Base-by-base conservation (phyloP, 2,113 vertebrate genomes). In the Brevimyrus niger region DNA sequence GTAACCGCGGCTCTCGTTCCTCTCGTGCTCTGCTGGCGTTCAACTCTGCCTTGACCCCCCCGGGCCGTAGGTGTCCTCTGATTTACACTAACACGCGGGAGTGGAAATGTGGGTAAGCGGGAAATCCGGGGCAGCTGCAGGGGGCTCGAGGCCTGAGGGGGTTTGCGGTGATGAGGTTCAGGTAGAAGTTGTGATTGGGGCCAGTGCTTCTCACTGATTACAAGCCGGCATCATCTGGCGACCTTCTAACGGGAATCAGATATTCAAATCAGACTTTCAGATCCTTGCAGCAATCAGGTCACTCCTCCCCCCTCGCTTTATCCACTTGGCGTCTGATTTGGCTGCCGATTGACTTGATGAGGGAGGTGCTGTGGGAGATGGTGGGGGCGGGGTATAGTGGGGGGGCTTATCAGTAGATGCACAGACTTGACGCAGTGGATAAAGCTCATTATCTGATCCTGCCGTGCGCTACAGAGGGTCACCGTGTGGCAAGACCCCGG, bases 1-100 rank as follows among this genome's bases (percentile, higher is more conserved):
- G 98, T 99, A 97, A 96, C 15, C 21, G 46, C 13, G n/a, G 23
- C 47, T 51, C 27, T 51, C 85, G 48, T 19, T 86, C 3, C 7
- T 7, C 23, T 51, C 27, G 11, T 10, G 7, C 19, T 61, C 87
- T 8, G 86, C 35, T 44, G 7, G 2, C 21, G 19, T 44, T 21
- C 31, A 44, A 55, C 42, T 42, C 17, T 55, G 48, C 17, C n/a
- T 35, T 53, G 48, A 53, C 86, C 50, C 19, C 86, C 50, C 19
- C 50, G 5, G 61, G 27, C 31, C 7, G 6, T 17, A 38, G 50
- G 48, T 87, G 21, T 85, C 42, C 46, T 27, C 46, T 27, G 82
- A 48, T n/a, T 85, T 85, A 44, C 82, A 21, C 42, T n/a, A 85
- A 55, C 17, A 5, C 17, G 35, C 73, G 15, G 46, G 42, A 85